These are phyloP conservation scores for Adelphocoris suturalis DNA, from an alignment of 2,888 invertebrate genomes.

Conservation along the genomic window DNA sequence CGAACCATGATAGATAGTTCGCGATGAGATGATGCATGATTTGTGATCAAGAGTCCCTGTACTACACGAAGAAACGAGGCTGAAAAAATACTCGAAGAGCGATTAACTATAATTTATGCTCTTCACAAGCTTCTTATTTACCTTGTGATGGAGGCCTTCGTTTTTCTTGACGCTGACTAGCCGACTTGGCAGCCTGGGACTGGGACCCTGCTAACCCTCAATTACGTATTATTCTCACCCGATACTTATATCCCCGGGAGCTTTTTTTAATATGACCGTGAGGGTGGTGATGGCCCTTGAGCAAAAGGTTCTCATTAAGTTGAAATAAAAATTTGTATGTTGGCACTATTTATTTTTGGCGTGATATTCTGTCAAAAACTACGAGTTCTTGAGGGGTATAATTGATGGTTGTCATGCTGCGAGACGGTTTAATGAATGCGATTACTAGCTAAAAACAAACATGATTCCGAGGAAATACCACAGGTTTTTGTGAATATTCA, in stretches of 20 bases:
- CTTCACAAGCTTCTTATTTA: conserved; percentile 32
- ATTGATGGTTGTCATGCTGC: neutral
- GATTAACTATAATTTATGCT: conserved; percentile 24
- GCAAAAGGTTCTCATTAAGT: neutral
- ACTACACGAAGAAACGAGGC: neutral
- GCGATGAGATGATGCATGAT: neutral
- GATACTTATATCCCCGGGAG: conserved; percentile 24
- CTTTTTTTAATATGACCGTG: neutral
- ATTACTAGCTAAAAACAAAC: neutral
- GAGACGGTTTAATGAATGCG: neutral
- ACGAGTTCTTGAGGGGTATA: neutral
- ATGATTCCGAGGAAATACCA: neutral
- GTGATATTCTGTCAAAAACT: neutral
- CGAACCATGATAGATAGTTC: too few species aligned
- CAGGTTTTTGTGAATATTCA: too few species aligned
- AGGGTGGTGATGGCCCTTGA: neutral
- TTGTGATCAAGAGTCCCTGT: neutral
- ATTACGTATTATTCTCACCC: conserved; percentile 42
- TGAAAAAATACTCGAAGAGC: neutral
- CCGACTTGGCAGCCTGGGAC: conserved; percentile 31
- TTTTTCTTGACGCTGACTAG: neutral
- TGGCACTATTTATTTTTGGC: neutral
- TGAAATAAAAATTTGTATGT: neutral
- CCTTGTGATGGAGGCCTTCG: neutral
- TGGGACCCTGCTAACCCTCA: conserved; percentile 36